Conservation (phyloP, 2,797 vertebrate genomes). For the Cuculus canorus region DNA sequence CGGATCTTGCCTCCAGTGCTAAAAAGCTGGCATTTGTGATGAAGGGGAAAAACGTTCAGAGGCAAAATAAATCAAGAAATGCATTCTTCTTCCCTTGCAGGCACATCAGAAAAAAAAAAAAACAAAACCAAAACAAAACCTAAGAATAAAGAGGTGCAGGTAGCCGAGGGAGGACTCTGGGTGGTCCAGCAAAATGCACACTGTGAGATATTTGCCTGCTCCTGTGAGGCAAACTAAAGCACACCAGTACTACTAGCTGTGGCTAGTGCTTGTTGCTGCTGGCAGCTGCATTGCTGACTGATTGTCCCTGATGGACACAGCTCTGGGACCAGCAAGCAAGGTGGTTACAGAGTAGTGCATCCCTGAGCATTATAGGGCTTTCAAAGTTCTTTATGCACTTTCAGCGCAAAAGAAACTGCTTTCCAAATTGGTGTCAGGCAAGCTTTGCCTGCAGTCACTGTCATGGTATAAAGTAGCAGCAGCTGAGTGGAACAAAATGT, state of each 20-base stretch:
- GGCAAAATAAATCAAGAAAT: background rate
- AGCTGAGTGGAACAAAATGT: background rate
- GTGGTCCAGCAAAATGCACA: background rate
- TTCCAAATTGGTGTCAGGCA: background rate
- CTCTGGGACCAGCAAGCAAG: background rate
- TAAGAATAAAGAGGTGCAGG: too few species aligned
- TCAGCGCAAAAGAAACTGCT: background rate
- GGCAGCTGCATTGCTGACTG: background rate
- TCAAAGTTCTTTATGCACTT: background rate
- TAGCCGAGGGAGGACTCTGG: background rate
- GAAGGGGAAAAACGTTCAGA: background rate
- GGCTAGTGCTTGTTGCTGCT: background rate
- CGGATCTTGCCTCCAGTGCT: background rate
- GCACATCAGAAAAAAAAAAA: background rate
- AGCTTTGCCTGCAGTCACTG: background rate
- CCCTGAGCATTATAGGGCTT: background rate
- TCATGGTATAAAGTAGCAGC: background rate
- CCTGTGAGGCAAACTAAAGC: background rate
- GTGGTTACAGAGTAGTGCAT: background rate
- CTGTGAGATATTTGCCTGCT: background rate
- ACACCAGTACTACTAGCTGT: accelerated
- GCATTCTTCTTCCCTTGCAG: background rate
- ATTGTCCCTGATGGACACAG: background rate
- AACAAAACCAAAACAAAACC: too few species aligned
- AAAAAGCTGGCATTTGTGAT: background rate